A percentile compares a stretch with the other conserved stretches of the same genome.
phyloP scores from a whole-genome alignment of 2,797 vertebrate species.

The Mus minutoides region DNA sequence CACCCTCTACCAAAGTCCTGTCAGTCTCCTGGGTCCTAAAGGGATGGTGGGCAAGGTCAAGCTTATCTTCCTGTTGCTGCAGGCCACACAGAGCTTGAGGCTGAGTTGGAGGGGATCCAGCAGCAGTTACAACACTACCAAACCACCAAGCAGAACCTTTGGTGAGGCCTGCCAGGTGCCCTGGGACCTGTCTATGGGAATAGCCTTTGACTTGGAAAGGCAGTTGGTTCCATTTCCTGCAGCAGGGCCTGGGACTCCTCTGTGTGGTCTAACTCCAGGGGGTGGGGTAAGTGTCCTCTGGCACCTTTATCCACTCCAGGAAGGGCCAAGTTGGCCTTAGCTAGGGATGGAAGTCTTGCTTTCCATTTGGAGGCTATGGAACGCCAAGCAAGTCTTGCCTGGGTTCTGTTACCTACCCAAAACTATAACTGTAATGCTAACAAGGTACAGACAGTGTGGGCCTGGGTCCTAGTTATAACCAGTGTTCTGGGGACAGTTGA shows the following conservation, averaged over 20 bases:
- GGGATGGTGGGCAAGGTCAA: neutral
- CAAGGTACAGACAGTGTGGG: neutral
- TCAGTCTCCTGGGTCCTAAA: neutral
- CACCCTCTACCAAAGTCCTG: neutral
- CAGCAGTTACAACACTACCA: slow-evolving; percentile 91
- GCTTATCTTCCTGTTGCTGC: neutral
- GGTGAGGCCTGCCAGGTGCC: slow-evolving; percentile 80
- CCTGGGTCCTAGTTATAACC: neutral
- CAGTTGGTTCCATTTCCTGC: neutral
- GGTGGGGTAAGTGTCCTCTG: neutral
- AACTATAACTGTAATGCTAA: neutral
- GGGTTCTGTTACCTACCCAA: neutral
- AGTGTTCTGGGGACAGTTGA: neutral
- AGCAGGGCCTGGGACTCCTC: neutral
- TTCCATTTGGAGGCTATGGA: neutral
- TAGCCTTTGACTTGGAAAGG: neutral
- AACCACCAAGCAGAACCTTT: slow-evolving; percentile 91
- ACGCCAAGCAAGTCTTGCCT: neutral
- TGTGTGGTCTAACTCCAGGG: neutral
- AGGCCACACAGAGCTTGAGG: slow-evolving; percentile 81
- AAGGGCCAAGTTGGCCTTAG: neutral
- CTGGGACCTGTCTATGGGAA: fast-evolving
- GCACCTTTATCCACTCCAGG: neutral
- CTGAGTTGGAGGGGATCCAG: slow-evolving; percentile 91
- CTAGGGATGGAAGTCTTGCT: neutral